These are phyloP conservation scores for Macrotis lagotis DNA, from an alignment of 2,113 vertebrate genomes.

Conservation along the genomic window DNA sequence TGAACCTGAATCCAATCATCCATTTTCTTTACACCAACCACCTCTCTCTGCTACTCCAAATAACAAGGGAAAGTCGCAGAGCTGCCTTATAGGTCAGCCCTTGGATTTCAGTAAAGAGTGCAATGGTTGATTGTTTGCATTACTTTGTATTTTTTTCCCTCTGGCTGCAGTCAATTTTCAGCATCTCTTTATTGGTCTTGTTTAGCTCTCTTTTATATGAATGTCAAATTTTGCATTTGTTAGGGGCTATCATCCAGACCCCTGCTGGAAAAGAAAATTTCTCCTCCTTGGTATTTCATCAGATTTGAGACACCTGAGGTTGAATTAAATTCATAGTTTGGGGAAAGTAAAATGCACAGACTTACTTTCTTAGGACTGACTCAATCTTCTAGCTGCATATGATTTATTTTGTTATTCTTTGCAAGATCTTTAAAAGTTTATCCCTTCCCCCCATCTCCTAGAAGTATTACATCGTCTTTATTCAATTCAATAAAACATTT, in stretches of 20 bases:
- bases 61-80: conserved; percentile 18
- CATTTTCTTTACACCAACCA: conserved; percentile 65
- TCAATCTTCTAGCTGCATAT: conserved; percentile 67
- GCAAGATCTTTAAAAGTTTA: not conserved
- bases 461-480: not conserved
- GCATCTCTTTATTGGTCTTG: conserved; percentile 67
- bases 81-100: conserved; percentile 60
- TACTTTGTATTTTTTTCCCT: conserved; percentile 59
- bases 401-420: conserved; percentile 55
- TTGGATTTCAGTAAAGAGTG: conserved; percentile 75
- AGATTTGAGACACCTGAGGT: conserved; percentile 62
- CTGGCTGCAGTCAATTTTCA: conserved; percentile 74
- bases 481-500: not conserved
- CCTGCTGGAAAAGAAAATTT: conserved; percentile 73
- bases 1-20: conserved; percentile 75
- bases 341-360: conserved; percentile 65
- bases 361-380: conserved; percentile 68
- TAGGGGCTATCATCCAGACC: conserved; percentile 74
- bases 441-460: not conserved
- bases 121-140: conserved; percentile 58
- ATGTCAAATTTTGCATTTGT: conserved; percentile 85
- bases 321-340: conserved; percentile 78
- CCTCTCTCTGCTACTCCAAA: conserved; percentile 45
- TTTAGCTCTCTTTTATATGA: conserved; percentile 79
- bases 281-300: conserved; percentile 63